Conservation (phyloP, 1,140 invertebrate species). For the Ganaspis sp. region DNA sequence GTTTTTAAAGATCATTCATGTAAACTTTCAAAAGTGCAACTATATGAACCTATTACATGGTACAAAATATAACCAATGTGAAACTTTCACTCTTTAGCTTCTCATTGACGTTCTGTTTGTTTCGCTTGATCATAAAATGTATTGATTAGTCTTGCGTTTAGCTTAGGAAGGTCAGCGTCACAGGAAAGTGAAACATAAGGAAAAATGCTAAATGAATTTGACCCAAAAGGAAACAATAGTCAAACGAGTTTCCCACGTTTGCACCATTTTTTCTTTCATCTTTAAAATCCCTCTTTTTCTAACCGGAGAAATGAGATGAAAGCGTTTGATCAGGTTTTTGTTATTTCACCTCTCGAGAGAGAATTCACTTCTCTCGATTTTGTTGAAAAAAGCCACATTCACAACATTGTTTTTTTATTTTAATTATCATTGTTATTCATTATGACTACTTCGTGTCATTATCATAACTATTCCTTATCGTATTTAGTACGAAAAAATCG, state of each 20-base stretch:
- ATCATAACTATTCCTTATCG: no score
- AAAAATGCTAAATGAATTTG: background rate
- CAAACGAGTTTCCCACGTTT: background rate
- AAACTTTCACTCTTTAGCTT: constrained; percentile 21
- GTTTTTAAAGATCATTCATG: constrained; percentile 9
- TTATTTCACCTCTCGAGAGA: background rate
- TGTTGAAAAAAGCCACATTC: no score
- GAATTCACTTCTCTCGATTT: background rate
- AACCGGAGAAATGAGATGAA: background rate
- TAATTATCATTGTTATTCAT: no score
- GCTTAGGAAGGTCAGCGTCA: constrained; percentile 20
- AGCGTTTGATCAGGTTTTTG: background rate
- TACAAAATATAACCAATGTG: constrained; percentile 5
- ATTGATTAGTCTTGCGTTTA: constrained; percentile 15
- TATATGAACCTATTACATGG: background rate
- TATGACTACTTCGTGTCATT: no score
- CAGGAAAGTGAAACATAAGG: constrained; percentile 9
- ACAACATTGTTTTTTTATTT: no score
- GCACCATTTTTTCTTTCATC: background rate
- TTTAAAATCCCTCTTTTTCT: background rate
- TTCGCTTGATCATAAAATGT: constrained; percentile 18
- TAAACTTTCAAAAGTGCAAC: background rate
- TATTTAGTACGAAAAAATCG: no score
- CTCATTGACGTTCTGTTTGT: background rate
- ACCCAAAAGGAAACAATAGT: constrained; percentile 11